These are phyloP conservation scores for Nymphalis urticae DNA, from an alignment of 2,888 invertebrate genomes.

Conservation along the genomic window DNA sequence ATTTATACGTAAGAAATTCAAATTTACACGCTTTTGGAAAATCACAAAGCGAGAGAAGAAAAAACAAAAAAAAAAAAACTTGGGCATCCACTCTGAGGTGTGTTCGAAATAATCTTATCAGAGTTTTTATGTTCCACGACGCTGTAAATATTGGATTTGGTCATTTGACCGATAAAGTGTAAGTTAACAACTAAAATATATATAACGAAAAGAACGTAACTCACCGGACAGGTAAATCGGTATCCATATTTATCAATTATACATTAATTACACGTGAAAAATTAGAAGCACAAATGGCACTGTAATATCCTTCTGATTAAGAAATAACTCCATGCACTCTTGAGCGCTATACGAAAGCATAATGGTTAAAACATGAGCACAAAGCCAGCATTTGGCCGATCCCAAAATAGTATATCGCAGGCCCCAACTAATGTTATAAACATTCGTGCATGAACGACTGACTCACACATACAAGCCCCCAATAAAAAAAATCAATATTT, in stretches of 20 bases:
- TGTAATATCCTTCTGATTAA: slow-evolving; percentile 35
- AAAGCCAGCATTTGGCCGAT: slow-evolving; percentile 72
- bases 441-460: slow-evolving; percentile 58
- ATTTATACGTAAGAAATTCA: neutral
- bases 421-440: slow-evolving; percentile 79
- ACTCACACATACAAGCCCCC: slow-evolving; percentile 58
- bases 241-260: slow-evolving; percentile 11
- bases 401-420: slow-evolving; percentile 77
- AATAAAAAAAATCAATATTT: slow-evolving; percentile 73
- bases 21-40: neutral
- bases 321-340: slow-evolving; percentile 44
- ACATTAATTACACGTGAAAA: slow-evolving; percentile 20
- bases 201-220: slow-evolving; percentile 18
- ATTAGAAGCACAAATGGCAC: slow-evolving; percentile 26
- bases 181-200: slow-evolving; percentile 5
- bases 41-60: slow-evolving; percentile 4
- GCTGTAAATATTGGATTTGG: slow-evolving; percentile 55
- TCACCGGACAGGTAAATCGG: slow-evolving; percentile 25
- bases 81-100: slow-evolving; percentile 30
- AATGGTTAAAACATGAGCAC: slow-evolving; percentile 62
- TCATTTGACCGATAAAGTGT: slow-evolving; percentile 60
- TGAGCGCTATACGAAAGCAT: slow-evolving; percentile 47
- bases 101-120: slow-evolving; percentile 49
- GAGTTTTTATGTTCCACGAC: slow-evolving; percentile 43
- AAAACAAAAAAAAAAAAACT: slow-evolving; percentile 22